These are phyloP conservation scores for Cetonia aurata DNA, from an alignment of 2,888 invertebrate species.

Conservation along the genomic window DNA sequence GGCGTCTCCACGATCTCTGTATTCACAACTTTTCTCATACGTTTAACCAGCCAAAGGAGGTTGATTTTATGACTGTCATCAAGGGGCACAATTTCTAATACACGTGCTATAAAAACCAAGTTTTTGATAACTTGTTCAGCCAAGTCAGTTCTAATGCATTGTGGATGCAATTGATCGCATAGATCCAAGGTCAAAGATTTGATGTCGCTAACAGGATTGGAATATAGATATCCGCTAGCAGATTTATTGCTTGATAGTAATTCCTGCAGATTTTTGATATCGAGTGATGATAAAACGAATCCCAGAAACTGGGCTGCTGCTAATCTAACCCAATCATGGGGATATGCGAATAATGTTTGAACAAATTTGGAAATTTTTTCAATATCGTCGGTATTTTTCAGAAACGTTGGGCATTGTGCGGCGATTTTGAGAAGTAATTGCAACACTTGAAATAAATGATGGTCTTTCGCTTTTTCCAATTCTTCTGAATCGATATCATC, in stretches of 20 bases:
- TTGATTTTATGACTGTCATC: slow-evolving; percentile 70
- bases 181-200: slow-evolving; percentile 80
- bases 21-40: slow-evolving; percentile 81
- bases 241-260: slow-evolving; percentile 62
- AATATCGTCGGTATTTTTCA: slow-evolving; percentile 69
- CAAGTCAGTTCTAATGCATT: slow-evolving; percentile 76
- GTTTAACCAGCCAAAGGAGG: slow-evolving; percentile 81
- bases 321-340: slow-evolving; percentile 89
- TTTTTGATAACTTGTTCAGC: slow-evolving; percentile 82
- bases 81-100: slow-evolving; percentile 71
- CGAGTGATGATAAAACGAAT: slow-evolving; percentile 75
- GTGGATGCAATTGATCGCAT: slow-evolving; percentile 79
- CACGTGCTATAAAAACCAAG: slow-evolving; percentile 77
- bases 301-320: slow-evolving; percentile 83
- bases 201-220: slow-evolving; percentile 73
- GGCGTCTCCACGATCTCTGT: slow-evolving; percentile 82
- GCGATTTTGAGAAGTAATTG: slow-evolving; percentile 79
- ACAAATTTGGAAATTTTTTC: slow-evolving; percentile 76
- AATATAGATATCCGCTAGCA: slow-evolving; percentile 68
- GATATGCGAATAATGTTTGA: slow-evolving; percentile 81
- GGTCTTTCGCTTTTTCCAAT: slow-evolving; percentile 76
- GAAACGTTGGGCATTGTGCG: slow-evolving; percentile 72
- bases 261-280: slow-evolving; percentile 72
- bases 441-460: slow-evolving; percentile 81
- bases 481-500: slow-evolving; percentile 61